Evolutionary conservation across 1,140 invertebrate genomes (phyloP).

Genomic region (Brachionus paranguensis): DNA sequence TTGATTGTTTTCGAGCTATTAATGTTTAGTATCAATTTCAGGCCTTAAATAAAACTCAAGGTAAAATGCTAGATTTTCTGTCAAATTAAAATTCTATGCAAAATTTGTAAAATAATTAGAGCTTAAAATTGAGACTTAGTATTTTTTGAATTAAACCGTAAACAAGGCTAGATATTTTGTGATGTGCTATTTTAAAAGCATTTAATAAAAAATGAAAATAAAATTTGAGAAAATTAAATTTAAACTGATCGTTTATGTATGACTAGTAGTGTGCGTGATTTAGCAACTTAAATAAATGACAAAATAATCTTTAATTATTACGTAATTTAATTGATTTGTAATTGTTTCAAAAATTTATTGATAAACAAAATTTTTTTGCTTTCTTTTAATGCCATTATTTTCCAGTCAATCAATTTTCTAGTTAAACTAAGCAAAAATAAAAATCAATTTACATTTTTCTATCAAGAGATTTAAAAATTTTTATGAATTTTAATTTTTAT

Average conservation of each 20-base stretch:
- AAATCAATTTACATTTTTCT: neutral
- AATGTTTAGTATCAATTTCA: conserved; percentile 1
- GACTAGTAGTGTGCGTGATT: neutral
- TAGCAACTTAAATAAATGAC: neutral
- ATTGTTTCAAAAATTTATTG: neutral
- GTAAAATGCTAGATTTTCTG: neutral
- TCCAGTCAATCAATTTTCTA: neutral
- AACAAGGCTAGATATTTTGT: neutral
- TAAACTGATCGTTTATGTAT: neutral
- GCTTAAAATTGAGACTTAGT: neutral
- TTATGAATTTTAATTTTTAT: neutral
- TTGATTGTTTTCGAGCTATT: neutral
- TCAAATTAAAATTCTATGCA: neutral
- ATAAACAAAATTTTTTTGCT: neutral
- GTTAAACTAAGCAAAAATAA: neutral
- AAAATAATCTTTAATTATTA: neutral
- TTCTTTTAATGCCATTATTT: neutral
- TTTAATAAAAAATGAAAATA: neutral
- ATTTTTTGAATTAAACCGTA: neutral
- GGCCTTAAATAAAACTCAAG: neutral
- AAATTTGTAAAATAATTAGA: neutral
- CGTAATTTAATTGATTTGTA: neutral
- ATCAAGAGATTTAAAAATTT: neutral
- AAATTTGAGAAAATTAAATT: neutral
- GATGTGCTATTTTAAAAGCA: neutral